Percentiles rank a stretch among this genome's conserved stretches.
Evolutionary conservation across 2,888 invertebrate genomes (phyloP).

Genomic region (Phasia obesa): DNA sequence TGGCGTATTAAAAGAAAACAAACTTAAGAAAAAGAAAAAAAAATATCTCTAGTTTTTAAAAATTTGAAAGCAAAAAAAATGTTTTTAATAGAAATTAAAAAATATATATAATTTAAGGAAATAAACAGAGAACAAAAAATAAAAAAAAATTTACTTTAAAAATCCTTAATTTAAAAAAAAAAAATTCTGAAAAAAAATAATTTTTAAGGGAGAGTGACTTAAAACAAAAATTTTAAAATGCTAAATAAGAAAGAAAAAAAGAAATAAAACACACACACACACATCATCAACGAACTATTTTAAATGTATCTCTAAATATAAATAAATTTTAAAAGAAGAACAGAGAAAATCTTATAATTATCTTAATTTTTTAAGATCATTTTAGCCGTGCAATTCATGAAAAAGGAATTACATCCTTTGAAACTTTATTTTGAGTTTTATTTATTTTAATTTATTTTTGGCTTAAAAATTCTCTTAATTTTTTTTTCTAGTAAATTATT

Average conservation of each 20-base stretch:
- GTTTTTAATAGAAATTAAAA: slow-evolving; percentile 66
- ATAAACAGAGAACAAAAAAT: slow-evolving; percentile 4
- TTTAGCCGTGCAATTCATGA: slow-evolving; percentile 34
- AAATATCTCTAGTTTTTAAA: slow-evolving; percentile 54
- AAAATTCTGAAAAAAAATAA: slow-evolving; percentile 10
- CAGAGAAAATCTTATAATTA: slow-evolving; percentile 2
- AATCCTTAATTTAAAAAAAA: slow-evolving; percentile 18
- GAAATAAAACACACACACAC: slow-evolving; percentile 4
- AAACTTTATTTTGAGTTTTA: slow-evolving; percentile 14
- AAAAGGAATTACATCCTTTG: slow-evolving; percentile 4
- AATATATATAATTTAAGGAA: slow-evolving; percentile 14
- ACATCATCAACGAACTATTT: slow-evolving; percentile 64
- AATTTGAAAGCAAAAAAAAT: slow-evolving; percentile 47
- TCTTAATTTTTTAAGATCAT: neutral
- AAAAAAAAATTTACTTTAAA: slow-evolving; percentile 21
- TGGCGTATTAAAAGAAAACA: slow-evolving; percentile 73
- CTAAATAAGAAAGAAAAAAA: neutral
- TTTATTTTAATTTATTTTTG: slow-evolving; percentile 15
- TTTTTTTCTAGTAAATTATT: neutral
- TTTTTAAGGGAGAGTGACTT: slow-evolving; percentile 67
- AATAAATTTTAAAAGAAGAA: slow-evolving; percentile 40
- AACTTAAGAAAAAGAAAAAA: slow-evolving; percentile 43
- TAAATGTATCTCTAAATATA: slow-evolving; percentile 33
- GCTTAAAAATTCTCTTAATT: slow-evolving; percentile 16
- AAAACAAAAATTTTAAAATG: slow-evolving; percentile 37